Conservation (phyloP, 2,797 vertebrate genomes). For the Poeciliopsis gracilis region DNA sequence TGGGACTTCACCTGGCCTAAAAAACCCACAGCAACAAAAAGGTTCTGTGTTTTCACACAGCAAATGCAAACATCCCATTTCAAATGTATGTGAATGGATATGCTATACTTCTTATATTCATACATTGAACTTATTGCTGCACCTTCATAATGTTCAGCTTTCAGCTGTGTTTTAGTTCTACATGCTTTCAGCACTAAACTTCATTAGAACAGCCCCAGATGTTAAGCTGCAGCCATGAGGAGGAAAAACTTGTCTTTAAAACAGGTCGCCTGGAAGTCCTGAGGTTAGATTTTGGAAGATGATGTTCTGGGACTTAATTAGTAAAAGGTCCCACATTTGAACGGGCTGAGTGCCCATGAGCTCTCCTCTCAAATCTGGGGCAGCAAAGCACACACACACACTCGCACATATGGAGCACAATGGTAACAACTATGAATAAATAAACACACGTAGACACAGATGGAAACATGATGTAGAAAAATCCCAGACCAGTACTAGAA, state of each 20-base stretch:
- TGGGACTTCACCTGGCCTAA: neutral
- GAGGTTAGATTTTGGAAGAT: conserved; percentile 57
- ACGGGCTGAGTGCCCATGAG: conserved; percentile 63
- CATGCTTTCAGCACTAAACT: neutral
- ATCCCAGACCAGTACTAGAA: neutral
- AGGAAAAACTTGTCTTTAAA: conserved; percentile 49
- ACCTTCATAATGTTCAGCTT: neutral
- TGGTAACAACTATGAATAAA: neutral
- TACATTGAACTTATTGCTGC: neutral
- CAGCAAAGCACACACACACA: conserved; percentile 30
- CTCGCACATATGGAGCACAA: neutral
- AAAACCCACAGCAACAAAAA: neutral
- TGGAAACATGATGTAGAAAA: neutral
- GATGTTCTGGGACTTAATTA: conserved; percentile 78
- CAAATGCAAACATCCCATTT: neutral
- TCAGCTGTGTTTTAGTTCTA: neutral
- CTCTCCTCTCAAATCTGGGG: conserved; percentile 70
- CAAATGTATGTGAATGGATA: neutral
- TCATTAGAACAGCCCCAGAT: neutral
- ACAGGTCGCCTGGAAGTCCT: conserved; percentile 65
- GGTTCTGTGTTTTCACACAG: neutral
- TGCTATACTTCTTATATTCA: neutral
- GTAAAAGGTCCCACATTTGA: conserved; percentile 57
- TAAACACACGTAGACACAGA: neutral
- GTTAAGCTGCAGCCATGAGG: conserved; percentile 17